Evolutionary conservation across 2,113 vertebrate genomes (phyloP).

Genomic region (Calyptomena viridis): DNA sequence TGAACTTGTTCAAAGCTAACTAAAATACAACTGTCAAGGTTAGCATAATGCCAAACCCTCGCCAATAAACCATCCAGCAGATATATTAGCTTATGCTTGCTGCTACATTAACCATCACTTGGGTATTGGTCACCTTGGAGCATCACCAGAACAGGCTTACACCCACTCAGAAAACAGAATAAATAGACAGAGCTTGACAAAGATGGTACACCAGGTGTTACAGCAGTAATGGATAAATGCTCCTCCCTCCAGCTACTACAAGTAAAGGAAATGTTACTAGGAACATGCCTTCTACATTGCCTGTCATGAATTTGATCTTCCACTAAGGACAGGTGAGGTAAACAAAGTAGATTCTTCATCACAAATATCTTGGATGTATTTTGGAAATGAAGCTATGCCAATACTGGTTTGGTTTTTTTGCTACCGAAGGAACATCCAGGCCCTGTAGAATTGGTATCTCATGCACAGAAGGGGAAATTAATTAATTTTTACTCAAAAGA

Average conservation of each 20-base stretch:
- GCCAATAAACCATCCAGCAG: background rate
- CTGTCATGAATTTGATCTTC: background rate
- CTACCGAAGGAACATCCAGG: background rate
- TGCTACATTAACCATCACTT: background rate
- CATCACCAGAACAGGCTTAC: rapidly evolving
- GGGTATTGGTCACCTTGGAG: background rate
- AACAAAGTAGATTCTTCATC: background rate
- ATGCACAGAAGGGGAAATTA: background rate
- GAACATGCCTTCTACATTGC: background rate
- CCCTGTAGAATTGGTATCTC: background rate
- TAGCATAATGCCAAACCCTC: rapidly evolving
- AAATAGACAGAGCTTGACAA: background rate
- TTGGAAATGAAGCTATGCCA: background rate
- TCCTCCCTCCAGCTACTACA: background rate
- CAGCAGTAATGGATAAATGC: rapidly evolving
- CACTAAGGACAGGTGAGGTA: background rate
- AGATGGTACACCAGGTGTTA: background rate
- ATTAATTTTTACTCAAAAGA: background rate
- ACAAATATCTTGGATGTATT: background rate
- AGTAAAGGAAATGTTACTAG: background rate
- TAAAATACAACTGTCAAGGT: background rate
- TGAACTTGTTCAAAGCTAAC: background rate
- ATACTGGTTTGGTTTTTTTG: background rate
- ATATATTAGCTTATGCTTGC: background rate
- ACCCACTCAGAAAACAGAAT: background rate